phyloP scores from a whole-genome alignment of 1,140 invertebrate genomes.

The Drosophila repleta region DNA sequence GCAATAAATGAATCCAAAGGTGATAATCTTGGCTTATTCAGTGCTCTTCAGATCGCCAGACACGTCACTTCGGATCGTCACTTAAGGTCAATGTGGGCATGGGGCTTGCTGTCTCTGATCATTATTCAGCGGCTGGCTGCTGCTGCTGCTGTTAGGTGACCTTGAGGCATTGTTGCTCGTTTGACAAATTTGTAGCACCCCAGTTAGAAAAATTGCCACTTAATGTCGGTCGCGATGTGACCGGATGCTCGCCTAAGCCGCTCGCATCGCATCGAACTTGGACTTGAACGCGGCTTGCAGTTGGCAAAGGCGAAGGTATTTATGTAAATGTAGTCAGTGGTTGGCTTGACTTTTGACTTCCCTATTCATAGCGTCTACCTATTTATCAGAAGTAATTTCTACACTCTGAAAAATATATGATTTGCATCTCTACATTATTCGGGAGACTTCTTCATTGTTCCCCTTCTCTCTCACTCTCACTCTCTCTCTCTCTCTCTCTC shows the following conservation, averaged over 20 bases:
- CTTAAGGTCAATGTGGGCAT: constrained; percentile 73
- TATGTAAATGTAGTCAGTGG: constrained; percentile 23
- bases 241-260: constrained; percentile 57
- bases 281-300: constrained; percentile 10
- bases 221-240: constrained; percentile 58
- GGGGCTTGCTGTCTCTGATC: constrained; percentile 48
- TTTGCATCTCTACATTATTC: neutral
- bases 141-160: constrained; percentile 32
- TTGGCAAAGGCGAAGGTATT: constrained; percentile 47
- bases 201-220: constrained; percentile 61
- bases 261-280: constrained; percentile 24
- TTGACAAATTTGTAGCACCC: constrained; percentile 78
- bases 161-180: constrained; percentile 68
- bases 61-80: constrained; percentile 38
- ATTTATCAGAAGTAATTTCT: neutral
- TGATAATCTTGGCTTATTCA: constrained; percentile 80
- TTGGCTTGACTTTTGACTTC: constrained; percentile 55
- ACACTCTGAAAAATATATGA: neutral
- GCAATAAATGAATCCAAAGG: constrained; percentile 75
- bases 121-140: constrained; percentile 37
- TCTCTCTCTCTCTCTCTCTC: no score
- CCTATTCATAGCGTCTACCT: neutral
- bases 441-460: neutral
- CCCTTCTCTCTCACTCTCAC: no score
- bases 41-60: constrained; percentile 56